These are phyloP conservation scores for Pseudochromis fuscus DNA, from an alignment of 2,797 vertebrate genomes.

Conservation along the genomic window DNA sequence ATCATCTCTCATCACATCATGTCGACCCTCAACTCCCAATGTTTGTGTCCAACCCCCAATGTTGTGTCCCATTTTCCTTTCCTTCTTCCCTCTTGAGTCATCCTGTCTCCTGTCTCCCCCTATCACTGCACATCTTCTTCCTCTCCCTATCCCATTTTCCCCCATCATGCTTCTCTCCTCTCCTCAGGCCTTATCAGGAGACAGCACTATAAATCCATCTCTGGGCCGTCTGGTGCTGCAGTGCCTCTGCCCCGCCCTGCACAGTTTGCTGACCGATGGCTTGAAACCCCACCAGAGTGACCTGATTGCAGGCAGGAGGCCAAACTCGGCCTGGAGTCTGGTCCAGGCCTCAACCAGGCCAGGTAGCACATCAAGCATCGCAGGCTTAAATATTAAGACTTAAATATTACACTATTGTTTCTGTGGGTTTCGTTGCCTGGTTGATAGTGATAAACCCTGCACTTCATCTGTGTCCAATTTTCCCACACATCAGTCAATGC, in stretches of 20 bases:
- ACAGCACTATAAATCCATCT: conserved; percentile 93
- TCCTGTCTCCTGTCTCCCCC: conserved; percentile 34
- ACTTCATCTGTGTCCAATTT: conserved; percentile 27
- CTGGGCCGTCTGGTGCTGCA: conserved; percentile 93
- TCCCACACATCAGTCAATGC: conserved; percentile 41
- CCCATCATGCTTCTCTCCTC: conserved; percentile 16
- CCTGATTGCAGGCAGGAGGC: conserved; percentile 92
- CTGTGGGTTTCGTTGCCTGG: neutral
- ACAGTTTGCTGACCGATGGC: conserved; percentile 90
- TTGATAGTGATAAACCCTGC: conserved; percentile 34
- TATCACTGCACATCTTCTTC: conserved; percentile 51
- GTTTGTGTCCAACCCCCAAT: conserved; percentile 25
- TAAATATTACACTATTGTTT: conserved; percentile 3
- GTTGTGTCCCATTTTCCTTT: neutral
- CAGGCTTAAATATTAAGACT: neutral
- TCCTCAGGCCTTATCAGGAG: conserved; percentile 92
- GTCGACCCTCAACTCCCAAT: conserved; percentile 16
- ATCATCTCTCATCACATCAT: conserved; percentile 39
- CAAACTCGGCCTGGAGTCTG: conserved; percentile 92
- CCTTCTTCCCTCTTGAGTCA: too few relatives aligned
- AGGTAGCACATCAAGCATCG: conserved; percentile 79
- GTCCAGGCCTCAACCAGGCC: conserved; percentile 92
- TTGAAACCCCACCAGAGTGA: conserved; percentile 97
- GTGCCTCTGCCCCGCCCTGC: conserved; percentile 92
- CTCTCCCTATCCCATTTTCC: conserved; percentile 33